phyloP scores from a whole-genome alignment of 2,113 vertebrate species.

The Noctilio leporinus region DNA sequence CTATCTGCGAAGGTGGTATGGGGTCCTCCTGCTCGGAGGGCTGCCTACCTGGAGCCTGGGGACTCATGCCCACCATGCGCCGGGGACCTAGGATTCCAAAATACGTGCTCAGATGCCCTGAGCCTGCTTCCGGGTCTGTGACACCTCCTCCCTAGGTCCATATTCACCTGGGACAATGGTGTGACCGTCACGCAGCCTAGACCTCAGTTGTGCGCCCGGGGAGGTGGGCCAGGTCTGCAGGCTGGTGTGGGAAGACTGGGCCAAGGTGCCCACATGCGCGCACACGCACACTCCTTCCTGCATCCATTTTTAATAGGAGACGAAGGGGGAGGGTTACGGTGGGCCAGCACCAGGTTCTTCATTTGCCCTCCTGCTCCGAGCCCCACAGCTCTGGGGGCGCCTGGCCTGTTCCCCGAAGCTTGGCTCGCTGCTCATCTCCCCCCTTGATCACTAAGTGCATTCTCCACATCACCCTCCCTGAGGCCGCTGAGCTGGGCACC shows the following conservation, averaged over 20 bases:
- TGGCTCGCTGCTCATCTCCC: not conserved
- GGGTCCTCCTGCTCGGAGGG: not conserved
- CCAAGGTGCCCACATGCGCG: not conserved
- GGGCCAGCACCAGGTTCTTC: not conserved
- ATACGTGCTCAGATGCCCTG: not conserved
- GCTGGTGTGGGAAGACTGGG: not conserved
- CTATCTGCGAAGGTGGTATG: not conserved
- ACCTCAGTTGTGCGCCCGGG: fast-evolving
- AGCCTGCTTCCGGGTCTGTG: not conserved
- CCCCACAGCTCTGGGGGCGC: not conserved
- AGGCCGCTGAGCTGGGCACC: not conserved
- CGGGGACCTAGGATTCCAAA: not conserved
- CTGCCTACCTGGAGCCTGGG: not conserved
- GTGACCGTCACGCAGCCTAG: no score
- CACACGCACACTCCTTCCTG: not conserved
- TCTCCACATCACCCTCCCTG: not conserved
- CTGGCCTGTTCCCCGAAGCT: not conserved
- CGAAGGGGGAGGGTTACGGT: fast-evolving
- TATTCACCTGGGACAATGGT: not conserved
- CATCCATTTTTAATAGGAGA: not conserved
- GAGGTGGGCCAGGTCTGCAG: not conserved
- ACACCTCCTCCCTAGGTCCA: not conserved
- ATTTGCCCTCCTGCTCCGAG: not conserved
- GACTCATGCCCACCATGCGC: no score
- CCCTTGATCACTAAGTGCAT: not conserved